Base-by-base conservation (phyloP, 1,140 invertebrate genomes). In the Chelonus insularis region DNA sequence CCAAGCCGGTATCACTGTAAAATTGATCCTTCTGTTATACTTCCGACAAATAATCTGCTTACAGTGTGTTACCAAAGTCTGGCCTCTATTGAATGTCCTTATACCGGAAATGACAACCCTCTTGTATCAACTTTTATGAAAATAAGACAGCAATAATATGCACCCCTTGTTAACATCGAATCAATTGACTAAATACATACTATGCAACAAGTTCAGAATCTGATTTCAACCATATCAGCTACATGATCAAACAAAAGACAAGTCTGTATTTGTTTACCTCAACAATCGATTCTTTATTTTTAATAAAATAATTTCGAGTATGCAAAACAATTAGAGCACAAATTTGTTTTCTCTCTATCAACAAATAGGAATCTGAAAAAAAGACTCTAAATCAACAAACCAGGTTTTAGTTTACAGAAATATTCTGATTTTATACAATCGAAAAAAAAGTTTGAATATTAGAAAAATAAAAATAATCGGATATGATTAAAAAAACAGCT, bases 121-220 rank as follows among this genome's bases (percentile, higher is more conserved):
- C 67, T 51, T 36, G 32, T 20, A 59, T 34, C 16, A 55, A 52
- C 25, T 62, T 51, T n/a, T 52, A 57, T 34, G 66, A 68, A 74
- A 71, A 66, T 39, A 55, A 57, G 64, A 66, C 67, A 54, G 58
- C 70, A 74, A 76, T 73, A 58, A 70, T 74, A 76, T 76, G 70
- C 72, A 77, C 73, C 73, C 75, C 69, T 71, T 69, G 67, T 74
- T 69, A 67, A 72, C 68, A 60, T 55, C 61, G 48, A 58, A 65
- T 56, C 64, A 70, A 70, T 68, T 62, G 72, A 73, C 70, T 68
- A 72, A 29, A 18, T 21, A 52, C 7, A 45, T 67, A 68, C 48
- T 60, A 60, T 37, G 71, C 70, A 74, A 74, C 72, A 74, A 76
- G 71, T 73, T 68, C 58, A 12, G 59, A 70, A 70, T 68, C 51